Evolutionary conservation across 1,140 invertebrate species (phyloP), one percentile per base, ranked within the genome.

Genomic region (Orussus abietinus): DNA sequence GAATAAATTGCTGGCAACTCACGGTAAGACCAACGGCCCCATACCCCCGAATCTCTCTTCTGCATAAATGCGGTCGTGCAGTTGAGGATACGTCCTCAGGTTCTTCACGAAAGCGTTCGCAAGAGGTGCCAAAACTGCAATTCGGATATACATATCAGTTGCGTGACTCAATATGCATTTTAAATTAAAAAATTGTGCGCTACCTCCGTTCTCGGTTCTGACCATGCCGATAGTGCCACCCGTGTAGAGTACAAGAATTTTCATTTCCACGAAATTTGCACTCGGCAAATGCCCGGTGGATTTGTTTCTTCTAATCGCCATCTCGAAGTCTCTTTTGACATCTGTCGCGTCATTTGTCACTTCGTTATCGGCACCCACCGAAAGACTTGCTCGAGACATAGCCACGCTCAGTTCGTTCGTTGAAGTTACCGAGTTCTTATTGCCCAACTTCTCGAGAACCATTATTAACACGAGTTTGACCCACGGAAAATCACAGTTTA

Each of bases 211-310:
- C 5, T 79, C 70, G 59, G 88, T 86, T 43, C 82, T 76, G 47
- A 86, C 74, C 90, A 93, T 93, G 13, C 90, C 90, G 48, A 93
- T 93, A 1, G 90, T 93, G 9, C 90, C 90, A 4, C 90, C 90
- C 0, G 88, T 92, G 47, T 91, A 92, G 2, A 93, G 70, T 12
- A 92, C 88, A 9, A 90, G 69, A 3, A 92, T 83, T 43, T 73
- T 69, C 10, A 75, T 73, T 47, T 82, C 80, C n/a, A n/a, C n/a
- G n/a, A n/a, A n/a, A 25, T 25, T 25, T n/a, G 6, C 22, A 6
- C 6, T 25, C 6, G 22, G 22, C n/a, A 25, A 25, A 7, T 25
- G 22, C n/a, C 22, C 22, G 6, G n/a, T n/a, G n/a, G 22, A 25
- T 25, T 25, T 25, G n/a, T 25, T 25, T n/a, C 22, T 6, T 6